Evolutionary conservation across 2,113 vertebrate species (phyloP), one percentile per base, ranked within the genome.

Genomic region (Opisthocomus hoazin): DNA sequence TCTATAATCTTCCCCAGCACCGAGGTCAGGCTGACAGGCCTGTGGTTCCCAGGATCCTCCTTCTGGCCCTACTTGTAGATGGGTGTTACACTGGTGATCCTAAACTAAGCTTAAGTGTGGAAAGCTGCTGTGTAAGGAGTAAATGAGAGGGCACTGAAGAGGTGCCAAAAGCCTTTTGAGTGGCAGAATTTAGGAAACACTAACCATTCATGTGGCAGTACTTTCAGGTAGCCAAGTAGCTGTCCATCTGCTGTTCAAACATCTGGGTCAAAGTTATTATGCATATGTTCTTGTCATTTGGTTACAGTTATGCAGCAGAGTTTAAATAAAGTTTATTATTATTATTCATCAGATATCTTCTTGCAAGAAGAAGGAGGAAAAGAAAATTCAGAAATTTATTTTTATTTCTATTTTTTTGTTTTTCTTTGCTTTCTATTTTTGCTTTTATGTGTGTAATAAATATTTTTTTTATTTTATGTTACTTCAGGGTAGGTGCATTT

Each of bases 181-280:
- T 79, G 88, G 93, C 74, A 95, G 71, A 75, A 53, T 94, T 96
- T 77, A 65, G 39, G 84, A 97, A 93, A 19, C 94, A 80, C 66
- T 89, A 82, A 51, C 75, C 84, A 64, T 89, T 95, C 64, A 48
- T 93, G 48, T 83, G 76, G 34, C 78, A 95, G 65, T 85, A 93
- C 65, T 90, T 92, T 79, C 66, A 75, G 87, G 78, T 80, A 96
- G 87, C 64, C 91, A n/a, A n/a, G 85, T 89, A 93, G 30, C 69
- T 84, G 23, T 88, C 69, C 9, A 8, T 83, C 27, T 77, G 18
- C 30, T 95, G 30, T 27, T 87, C 43, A 87, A 76, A 58, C 26
- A 64, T 34, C 41, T 20, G 83, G 46, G 50, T 57, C 66, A 66
- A 74, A 73, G 43, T 78, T 63, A 32, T 60, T 57, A 56, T 71